Evolutionary conservation across 2,888 invertebrate species (phyloP), one percentile per base, ranked within the genome.

Genomic region (Drosophila rellima): DNA sequence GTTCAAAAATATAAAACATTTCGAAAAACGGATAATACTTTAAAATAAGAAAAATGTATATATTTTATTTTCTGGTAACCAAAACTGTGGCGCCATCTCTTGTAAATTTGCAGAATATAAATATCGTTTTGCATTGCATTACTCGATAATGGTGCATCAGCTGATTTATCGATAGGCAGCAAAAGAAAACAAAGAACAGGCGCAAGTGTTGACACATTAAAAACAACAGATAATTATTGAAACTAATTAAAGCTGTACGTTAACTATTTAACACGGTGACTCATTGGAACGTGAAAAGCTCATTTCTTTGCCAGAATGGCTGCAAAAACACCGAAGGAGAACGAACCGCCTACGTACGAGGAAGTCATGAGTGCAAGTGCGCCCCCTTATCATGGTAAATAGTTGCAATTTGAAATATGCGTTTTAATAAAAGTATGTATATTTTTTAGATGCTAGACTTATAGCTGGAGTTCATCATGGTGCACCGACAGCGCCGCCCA

Each of bases 281-380:
- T 79, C 65, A 76, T 52, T 47, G 1, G 15, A 44, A 18, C 54
- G n/a, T 48, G 2, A n/a, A 35, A 40, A 35, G 62, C 31, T 48
- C 45, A 23, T 11, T 18, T 13, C 23, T 37, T 40, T 40, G 61
- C 23, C 60, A 68, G n/a, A 47, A 82, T 82, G 82, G 69, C 69
- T 2, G 47, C 61, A 11, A 68, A 50, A 55, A 35, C 64, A 61
- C 0, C 48, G 33, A 83, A 80, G 75, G 57, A 93, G 90, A 31
- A 93, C 93, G 35, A 93, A 93, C 94, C 94, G 11, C 94, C 94
- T 1, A 94, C 94, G 6, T 94, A 94, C 83, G 93, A 94, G 0
- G 94, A 94, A 17, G 90, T 88, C 17, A 89, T 91, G 67, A 74
- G 69, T 31, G 55, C 48, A 10, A 57, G 70, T 48, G 60, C 69